These are phyloP conservation scores for Rhynchophorus ferrugineus DNA, from an alignment of 1,140 invertebrate genomes.

Conservation along the genomic window DNA sequence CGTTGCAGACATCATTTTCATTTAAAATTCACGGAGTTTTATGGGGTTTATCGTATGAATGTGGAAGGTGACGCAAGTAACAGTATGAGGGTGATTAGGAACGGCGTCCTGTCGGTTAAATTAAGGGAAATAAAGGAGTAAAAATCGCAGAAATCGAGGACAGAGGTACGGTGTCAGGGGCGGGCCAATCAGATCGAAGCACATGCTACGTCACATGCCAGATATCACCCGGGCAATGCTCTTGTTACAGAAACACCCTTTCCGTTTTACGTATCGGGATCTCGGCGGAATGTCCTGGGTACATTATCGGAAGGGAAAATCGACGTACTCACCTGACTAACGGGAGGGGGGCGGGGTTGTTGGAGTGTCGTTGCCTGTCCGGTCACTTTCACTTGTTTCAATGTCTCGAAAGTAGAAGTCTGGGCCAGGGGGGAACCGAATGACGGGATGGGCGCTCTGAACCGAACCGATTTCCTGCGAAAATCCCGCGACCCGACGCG, in stretches of 20 bases:
- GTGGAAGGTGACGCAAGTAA: no score
- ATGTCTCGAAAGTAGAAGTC: not conserved
- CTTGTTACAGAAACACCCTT: slow-evolving; percentile 15
- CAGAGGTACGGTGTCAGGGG: slow-evolving; percentile 11
- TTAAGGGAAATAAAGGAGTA: not conserved
- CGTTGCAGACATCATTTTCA: slow-evolving; percentile 17
- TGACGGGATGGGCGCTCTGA: not conserved
- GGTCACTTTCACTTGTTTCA: slow-evolving; percentile 16
- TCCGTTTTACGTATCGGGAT: not conserved
- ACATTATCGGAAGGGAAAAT: no score
- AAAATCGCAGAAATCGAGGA: slow-evolving; percentile 1
- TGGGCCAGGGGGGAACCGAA: slow-evolving; percentile 10
- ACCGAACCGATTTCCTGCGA: not conserved
- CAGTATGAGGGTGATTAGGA: no score
- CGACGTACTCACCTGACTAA: not conserved
- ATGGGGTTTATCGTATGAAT: no score
- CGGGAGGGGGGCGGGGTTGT: not conserved
- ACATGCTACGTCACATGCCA: slow-evolving; percentile 30
- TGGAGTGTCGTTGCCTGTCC: slow-evolving; percentile 1
- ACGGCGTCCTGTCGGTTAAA: not conserved
- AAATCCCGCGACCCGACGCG: no score
- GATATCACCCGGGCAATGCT: slow-evolving; percentile 28
- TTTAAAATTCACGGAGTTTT: slow-evolving; percentile 5
- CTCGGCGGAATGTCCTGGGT: no score
- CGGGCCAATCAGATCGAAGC: slow-evolving; percentile 25